Base-by-base conservation (phyloP, 1,140 invertebrate genomes). In the Pogonognathellus flavescens region DNA sequence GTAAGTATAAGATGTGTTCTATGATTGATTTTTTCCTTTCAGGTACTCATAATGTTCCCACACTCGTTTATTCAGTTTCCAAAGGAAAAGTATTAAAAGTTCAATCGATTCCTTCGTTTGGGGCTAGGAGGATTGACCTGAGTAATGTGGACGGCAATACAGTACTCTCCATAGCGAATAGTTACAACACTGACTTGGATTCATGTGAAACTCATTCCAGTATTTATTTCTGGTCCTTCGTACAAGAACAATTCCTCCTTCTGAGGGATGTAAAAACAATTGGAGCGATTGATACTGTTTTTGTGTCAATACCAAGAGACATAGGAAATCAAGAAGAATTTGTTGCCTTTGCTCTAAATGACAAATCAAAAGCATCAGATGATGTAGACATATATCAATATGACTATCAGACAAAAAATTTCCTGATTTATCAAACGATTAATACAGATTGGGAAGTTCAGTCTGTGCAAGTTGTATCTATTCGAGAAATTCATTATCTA, bases 131-230 rank as follows among this genome's bases (percentile, higher is more conserved):
- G 49, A 11, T 76, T 6, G 70, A 31, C 18, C 1, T 76, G 6
- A 50, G 81, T 52, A 10, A 7, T 16, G 70, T 83, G 14, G 31
- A 85, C 55, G 31, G 53, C 0, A n/a, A 25, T 7, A 83, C 60
- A 80, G 18, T 85, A 50, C 62, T 87, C 11, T 81, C 62, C 6
- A 85, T 87, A 20, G 86, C 80, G n/a, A 87, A 87, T 31, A 85
- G 59, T 31, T 76, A 50, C 41, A 50, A 76, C 9, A 14, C 70
- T 2, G 70, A 76, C 10, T 9, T 31, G n/a, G 49, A 31, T 76
- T 18, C 70, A 0, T 76, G 70, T 76, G 70, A 76, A 50, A 76
- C 22, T 16, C 41, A 76, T 16, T 76, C 70, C 14, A 57, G 22
- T 13, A 86, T 86, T 84, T 84, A 84, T 22, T 31, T 62, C 25